Conservation (phyloP, 2,797 vertebrate genomes). For the Psittacula derbiana region DNA sequence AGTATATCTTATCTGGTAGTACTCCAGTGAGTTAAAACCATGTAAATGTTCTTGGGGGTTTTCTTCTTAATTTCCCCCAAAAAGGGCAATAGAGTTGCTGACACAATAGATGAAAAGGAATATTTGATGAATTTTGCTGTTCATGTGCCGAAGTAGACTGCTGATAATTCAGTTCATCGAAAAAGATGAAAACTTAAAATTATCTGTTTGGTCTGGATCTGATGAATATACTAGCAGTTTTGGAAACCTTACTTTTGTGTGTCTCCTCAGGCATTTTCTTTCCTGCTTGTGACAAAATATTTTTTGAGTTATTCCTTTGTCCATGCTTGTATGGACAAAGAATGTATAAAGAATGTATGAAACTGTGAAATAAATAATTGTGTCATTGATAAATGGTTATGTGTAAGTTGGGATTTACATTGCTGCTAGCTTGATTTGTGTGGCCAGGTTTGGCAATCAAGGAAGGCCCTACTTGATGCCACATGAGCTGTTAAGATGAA, state of each 20-base stretch:
- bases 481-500: not conserved
- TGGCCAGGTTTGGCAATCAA: not conserved
- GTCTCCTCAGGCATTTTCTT: not conserved
- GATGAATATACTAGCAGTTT: not conserved
- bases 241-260: not conserved
- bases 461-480: not conserved
- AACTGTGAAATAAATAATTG: not conserved
- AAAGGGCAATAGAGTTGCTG: not conserved
- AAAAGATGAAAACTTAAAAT: not conserved
- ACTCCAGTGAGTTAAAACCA: not conserved
- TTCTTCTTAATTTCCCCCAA: rapidly evolving
- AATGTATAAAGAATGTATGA: not conserved
- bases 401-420: not conserved
- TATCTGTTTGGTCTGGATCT: not conserved
- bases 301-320: not conserved
- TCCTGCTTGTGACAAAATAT: not conserved
- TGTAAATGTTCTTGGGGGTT: not conserved
- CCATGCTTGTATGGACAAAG: not conserved
- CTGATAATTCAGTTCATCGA: not conserved
- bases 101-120: not conserved
- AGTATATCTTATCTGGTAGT: not conserved
- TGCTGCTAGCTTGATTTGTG: not conserved
- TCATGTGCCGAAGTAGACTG: not conserved
- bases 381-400: not conserved
- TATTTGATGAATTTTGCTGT: not conserved